These are phyloP conservation scores for Acromyrmex charruanus DNA, from an alignment of 1,140 invertebrate genomes.

Conservation along the genomic window DNA sequence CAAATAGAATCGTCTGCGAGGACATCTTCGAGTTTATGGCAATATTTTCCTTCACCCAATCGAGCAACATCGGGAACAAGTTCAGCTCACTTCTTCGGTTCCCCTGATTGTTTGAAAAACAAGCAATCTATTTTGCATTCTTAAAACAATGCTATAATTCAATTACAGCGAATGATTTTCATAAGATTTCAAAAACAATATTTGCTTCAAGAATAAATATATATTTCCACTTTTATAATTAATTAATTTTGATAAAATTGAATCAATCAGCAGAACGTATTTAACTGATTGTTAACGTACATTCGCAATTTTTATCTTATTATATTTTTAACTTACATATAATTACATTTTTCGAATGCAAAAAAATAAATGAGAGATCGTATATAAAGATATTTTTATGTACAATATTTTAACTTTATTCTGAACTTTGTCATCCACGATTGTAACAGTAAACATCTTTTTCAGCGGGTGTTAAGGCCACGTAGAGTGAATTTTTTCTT, in stretches of 20 bases:
- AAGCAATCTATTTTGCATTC: background rate
- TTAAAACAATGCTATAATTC: constrained; percentile 20
- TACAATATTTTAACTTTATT: constrained; percentile 21
- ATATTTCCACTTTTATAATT: background rate
- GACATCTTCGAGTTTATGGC: constrained; percentile 42
- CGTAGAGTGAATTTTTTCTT: constrained; percentile 21
- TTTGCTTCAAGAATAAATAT: background rate
- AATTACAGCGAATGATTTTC: background rate
- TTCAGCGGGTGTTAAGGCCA: constrained; percentile 34
- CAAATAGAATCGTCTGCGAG: constrained; percentile 33
- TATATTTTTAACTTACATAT: background rate
- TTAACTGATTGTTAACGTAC: background rate
- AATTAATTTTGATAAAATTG: background rate
- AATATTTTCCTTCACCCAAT: constrained; percentile 36
- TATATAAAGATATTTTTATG: background rate
- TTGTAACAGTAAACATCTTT: constrained; percentile 48
- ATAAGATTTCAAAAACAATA: background rate
- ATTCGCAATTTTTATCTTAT: background rate
- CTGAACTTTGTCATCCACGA: background rate
- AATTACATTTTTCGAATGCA: background rate
- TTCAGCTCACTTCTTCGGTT: background rate
- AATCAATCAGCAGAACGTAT: background rate
- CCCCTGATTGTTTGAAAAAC: constrained; percentile 25
- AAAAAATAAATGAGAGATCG: background rate
- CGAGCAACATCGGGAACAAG: constrained; percentile 15